Conservation (phyloP, 2,797 vertebrate species). For the Champsocephalus esox region DNA sequence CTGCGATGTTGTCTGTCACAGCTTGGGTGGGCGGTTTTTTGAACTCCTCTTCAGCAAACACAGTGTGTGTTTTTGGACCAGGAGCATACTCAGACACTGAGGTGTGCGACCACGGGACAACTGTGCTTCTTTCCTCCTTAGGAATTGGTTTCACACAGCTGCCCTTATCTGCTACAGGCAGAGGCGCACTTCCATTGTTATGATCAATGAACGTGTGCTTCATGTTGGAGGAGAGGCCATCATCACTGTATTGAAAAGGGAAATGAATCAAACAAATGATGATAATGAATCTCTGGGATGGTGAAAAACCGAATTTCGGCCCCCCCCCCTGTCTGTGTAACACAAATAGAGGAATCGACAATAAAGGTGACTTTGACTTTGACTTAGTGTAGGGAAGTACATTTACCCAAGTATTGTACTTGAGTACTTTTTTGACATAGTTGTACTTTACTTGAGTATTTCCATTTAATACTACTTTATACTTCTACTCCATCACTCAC, state of each 20-base stretch:
- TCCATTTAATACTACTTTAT: too few species aligned
- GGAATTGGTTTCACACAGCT: conserved; percentile 36
- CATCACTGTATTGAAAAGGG: conserved; percentile 27
- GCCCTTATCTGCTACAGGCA: background rate
- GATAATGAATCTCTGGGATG: too few species aligned
- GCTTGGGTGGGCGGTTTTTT: fast-evolving
- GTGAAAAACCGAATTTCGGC: too few species aligned
- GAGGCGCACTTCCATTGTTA: background rate
- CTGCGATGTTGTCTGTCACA: fast-evolving
- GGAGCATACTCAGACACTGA: fast-evolving
- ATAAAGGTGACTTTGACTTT: too few species aligned
- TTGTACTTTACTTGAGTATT: too few species aligned
- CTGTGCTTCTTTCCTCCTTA: fast-evolving
- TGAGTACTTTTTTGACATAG: too few species aligned
- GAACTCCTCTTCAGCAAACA: fast-evolving
- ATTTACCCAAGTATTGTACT: too few species aligned
- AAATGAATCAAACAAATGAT: background rate
- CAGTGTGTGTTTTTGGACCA: fast-evolving
- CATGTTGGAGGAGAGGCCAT: conserved; percentile 53
- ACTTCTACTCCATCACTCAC: too few species aligned
- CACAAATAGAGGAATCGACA: too few species aligned
- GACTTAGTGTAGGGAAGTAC: too few species aligned
- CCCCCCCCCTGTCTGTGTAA: too few species aligned
- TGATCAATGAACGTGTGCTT: conserved; percentile 2
- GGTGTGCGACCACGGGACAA: fast-evolving